phyloP scores from a whole-genome alignment of 2,797 vertebrate species.

The Melopsittacus undulatus region DNA sequence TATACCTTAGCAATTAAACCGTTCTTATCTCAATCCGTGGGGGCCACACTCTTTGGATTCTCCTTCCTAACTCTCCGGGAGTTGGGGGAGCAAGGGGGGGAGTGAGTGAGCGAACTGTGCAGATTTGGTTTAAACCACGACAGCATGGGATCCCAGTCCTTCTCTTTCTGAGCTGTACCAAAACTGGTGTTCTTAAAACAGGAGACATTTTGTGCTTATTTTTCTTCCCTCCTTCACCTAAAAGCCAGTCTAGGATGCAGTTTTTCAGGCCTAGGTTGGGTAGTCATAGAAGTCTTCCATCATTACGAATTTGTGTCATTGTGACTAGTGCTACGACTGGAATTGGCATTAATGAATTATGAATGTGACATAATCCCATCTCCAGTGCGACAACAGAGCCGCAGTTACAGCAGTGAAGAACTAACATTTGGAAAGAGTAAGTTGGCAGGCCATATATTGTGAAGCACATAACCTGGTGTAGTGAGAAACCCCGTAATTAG shows the following conservation, averaged over 20 bases:
- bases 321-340: background rate
- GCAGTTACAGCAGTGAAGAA: background rate
- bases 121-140: too few relatives aligned
- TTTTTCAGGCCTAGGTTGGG: background rate
- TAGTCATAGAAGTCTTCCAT: background rate
- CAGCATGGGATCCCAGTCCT: background rate
- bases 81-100: too few relatives aligned
- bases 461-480: background rate
- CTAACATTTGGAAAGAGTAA: background rate
- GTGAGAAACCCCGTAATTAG: slow-evolving; percentile 13
- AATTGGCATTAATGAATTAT: background rate
- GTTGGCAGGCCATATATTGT: slow-evolving; percentile 16
- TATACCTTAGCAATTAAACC: too few relatives aligned
- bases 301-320: background rate
- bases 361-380: background rate
- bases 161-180: background rate
- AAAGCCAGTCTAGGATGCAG: background rate
- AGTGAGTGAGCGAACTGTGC: too few relatives aligned
- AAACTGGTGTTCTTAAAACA: background rate
- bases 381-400: background rate
- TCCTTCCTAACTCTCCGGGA: too few relatives aligned
- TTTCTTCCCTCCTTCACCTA: background rate
- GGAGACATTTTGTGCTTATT: background rate
- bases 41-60: too few relatives aligned
- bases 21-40: too few relatives aligned